These are phyloP conservation scores for Elymnias hypermnestra DNA, from an alignment of 1,140 invertebrate genomes.

Conservation along the genomic window DNA sequence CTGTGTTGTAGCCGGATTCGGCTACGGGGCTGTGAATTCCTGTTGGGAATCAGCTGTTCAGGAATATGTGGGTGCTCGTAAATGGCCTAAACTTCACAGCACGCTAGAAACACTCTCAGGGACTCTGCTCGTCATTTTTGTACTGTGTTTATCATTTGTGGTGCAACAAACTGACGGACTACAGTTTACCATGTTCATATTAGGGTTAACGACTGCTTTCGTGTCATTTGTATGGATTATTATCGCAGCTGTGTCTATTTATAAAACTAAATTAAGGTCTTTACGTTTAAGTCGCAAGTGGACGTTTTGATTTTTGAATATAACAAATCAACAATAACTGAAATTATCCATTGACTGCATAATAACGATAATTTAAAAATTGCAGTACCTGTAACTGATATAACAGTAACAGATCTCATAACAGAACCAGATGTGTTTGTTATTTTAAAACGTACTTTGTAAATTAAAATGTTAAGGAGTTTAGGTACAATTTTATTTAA, in stretches of 20 bases:
- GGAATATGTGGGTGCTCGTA: slow-evolving; percentile 57
- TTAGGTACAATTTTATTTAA: too few species aligned
- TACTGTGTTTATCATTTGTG: slow-evolving; percentile 36
- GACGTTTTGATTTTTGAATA: slow-evolving; percentile 7
- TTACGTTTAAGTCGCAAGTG: slow-evolving; percentile 33
- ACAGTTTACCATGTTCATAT: slow-evolving; percentile 44
- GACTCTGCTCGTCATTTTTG: slow-evolving; percentile 32
- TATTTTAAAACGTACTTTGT: too few species aligned
- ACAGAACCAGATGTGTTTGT: too few species aligned
- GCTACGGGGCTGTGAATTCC: slow-evolving; percentile 53
- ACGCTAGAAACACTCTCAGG: slow-evolving; percentile 57
- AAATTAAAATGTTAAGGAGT: too few species aligned
- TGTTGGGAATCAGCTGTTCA: slow-evolving; percentile 54
- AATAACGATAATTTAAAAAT: too few species aligned
- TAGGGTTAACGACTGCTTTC: slow-evolving; percentile 35
- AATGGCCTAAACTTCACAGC: slow-evolving; percentile 64
- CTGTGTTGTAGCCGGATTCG: slow-evolving; percentile 53
- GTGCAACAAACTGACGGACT: slow-evolving; percentile 34
- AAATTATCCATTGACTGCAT: too few species aligned
- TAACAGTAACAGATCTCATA: too few species aligned
- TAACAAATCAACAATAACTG: neutral
- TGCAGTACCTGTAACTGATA: too few species aligned
- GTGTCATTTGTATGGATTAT: slow-evolving; percentile 44
- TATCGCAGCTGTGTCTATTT: slow-evolving; percentile 41
- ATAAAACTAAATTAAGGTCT: slow-evolving; percentile 45